Conservation (phyloP, 2,113 vertebrate species). For the Vireo altiloquus region DNA sequence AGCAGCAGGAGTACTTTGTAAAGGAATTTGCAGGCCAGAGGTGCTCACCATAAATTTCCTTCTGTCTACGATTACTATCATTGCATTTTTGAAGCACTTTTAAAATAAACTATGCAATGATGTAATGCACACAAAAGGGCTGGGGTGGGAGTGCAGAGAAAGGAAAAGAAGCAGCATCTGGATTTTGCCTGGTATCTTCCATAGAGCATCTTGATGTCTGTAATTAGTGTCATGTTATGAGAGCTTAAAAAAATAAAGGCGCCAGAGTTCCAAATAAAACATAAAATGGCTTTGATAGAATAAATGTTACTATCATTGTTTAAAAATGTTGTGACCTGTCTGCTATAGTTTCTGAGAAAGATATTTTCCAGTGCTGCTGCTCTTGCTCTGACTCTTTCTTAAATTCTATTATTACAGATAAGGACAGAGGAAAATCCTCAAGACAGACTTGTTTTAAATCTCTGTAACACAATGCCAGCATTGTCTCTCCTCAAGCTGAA, state of each 20-base stretch:
- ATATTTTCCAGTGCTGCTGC: constrained; percentile 78
- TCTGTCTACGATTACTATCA: constrained; percentile 85
- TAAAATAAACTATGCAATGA: constrained; percentile 88
- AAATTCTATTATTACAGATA: constrained; percentile 79
- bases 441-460: constrained; percentile 75
- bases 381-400: constrained; percentile 47
- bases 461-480: constrained; percentile 71
- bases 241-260: constrained; percentile 87
- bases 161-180: constrained; percentile 81
- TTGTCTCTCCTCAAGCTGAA: constrained; percentile 71
- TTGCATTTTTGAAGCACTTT: constrained; percentile 90
- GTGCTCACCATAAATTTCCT: constrained; percentile 80
- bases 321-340: constrained; percentile 90
- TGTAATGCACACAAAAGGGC: constrained; percentile 79
- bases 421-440: constrained; percentile 75
- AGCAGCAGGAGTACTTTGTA: constrained; percentile 75
- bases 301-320: constrained; percentile 93
- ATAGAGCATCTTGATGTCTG: constrained; percentile 92
- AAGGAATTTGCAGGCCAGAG: constrained; percentile 81
- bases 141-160: constrained; percentile 41
- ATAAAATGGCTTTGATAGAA: constrained; percentile 96
- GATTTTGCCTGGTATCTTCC: constrained; percentile 78
- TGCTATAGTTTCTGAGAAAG: constrained; percentile 84
- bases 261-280: constrained; percentile 97
- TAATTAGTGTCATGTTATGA: constrained; percentile 95